Evolutionary conservation across 2,113 vertebrate species (phyloP), one percentile per base, ranked within the genome.

Genomic region (Ammodytes marinus): DNA sequence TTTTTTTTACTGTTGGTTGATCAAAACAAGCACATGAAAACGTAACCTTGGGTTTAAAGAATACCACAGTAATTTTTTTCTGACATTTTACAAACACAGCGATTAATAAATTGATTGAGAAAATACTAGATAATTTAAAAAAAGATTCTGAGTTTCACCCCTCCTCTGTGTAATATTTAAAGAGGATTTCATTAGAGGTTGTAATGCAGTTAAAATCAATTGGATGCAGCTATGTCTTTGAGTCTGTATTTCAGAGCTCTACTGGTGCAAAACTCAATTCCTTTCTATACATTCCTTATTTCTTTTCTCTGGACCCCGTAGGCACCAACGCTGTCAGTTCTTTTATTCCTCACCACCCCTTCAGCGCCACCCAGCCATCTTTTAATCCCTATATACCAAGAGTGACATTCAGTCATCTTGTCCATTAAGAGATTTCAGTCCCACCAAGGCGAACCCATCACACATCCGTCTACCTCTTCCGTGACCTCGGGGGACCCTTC

Each of bases 331-430:
- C 4, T n/a, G 57, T 65, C 17, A 1, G 15, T 39, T 40, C 49
- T 40, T 74, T 47, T 7, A 69, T 2, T 17, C 17, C 40, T 9
- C 37, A n/a, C 39, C 6, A 8, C 1, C 14, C 42, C 63, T 12
- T 35, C 52, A 74, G 40, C 0, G 2, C 13, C 61, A 53, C 27
- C 37, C 55, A 46, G 46, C 55, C 17, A 15, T 13, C 15, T 79
- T 65, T 12, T 0, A 69, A 47, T 27, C 40, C n/a, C 45, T 10
- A 17, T 49, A 52, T 13, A 54, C 52, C 71, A 54, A 40, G 35
- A 13, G 45, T 14, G 42, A 46, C 69, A 67, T 15, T 80, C 55
- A 69, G 27, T 72, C 80, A 77, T 70, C 74, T 57, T 57, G n/a
- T 68, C 64, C 58, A 68, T 78, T 75, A 81, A 11, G 65, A n/a